These are phyloP conservation scores for Agrochola macilenta DNA, from an alignment of 2,888 invertebrate genomes.

Conservation along the genomic window DNA sequence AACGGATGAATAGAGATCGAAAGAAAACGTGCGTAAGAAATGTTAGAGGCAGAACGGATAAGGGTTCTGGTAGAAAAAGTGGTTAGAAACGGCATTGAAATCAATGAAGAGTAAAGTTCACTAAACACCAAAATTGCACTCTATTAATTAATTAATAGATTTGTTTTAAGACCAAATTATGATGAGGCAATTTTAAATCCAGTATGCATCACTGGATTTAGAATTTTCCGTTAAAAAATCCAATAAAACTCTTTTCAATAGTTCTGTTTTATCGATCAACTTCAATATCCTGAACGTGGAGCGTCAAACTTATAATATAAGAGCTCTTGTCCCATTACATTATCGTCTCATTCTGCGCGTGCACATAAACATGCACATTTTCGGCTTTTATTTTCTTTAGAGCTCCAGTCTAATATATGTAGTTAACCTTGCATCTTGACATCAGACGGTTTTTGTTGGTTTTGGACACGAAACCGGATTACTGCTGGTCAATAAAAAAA, in stretches of 20 bases:
- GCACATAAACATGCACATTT: constrained; percentile 31
- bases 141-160: too few relatives aligned
- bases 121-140: background rate
- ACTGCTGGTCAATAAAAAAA: background rate
- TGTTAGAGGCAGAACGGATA: background rate
- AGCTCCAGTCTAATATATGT: background rate
- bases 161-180: background rate
- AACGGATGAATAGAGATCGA: background rate
- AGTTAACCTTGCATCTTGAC: constrained; percentile 22
- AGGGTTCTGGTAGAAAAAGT: background rate
- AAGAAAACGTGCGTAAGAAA: background rate
- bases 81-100: background rate
- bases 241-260: background rate
- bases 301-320: background rate
- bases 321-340: constrained; percentile 9
- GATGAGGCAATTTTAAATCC: too few relatives aligned
- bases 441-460: constrained; percentile 6
- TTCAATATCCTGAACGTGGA: background rate
- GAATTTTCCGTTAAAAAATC: background rate
- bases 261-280: background rate
- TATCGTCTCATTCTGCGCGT: constrained; percentile 20
- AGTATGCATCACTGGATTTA: background rate
- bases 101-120: background rate
- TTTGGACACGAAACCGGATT: constrained; percentile 4
- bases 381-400: constrained; percentile 25